phyloP scores from a whole-genome alignment of 2,888 invertebrate species.

The Oligia strigilis region DNA sequence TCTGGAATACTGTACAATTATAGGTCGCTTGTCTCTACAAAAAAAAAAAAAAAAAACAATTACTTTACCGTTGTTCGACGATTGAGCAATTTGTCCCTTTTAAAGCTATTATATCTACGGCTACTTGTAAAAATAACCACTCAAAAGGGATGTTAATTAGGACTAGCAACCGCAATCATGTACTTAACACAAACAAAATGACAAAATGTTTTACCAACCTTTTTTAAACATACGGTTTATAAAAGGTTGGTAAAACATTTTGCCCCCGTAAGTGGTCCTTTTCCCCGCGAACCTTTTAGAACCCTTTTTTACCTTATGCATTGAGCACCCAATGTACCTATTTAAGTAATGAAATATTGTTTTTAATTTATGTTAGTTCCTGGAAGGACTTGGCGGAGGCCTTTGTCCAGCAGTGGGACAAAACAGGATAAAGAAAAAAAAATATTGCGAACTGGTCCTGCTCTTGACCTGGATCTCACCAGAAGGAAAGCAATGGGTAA shows the following conservation, averaged over 20 bases:
- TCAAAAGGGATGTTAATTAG: not conserved
- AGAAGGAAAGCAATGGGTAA: not conserved
- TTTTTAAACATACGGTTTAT: too few species aligned
- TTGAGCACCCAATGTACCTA: not conserved
- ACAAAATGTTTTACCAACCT: too few species aligned
- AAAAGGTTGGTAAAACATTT: not conserved
- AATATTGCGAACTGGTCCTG: too few species aligned
- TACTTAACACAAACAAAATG: not conserved
- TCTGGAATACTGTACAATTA: not conserved
- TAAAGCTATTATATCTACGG: not conserved
- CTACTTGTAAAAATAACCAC: constrained; percentile 4
- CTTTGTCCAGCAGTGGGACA: too few species aligned
- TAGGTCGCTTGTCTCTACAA: not conserved
- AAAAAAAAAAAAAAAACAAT: not conserved
- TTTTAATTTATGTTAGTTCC: too few species aligned
- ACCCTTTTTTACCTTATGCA: not conserved
- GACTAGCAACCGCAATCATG: not conserved
- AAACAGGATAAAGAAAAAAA: too few species aligned
- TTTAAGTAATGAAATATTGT: too few species aligned
- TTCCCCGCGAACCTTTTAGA: not conserved
- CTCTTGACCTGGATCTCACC: not conserved
- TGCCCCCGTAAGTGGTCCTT: not conserved
- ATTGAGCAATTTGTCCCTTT: constrained; percentile 3
- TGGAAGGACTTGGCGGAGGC: too few species aligned
- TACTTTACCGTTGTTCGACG: not conserved